Conservation (phyloP, 1,140 invertebrate species). For the Anadara kagoshimensis region DNA sequence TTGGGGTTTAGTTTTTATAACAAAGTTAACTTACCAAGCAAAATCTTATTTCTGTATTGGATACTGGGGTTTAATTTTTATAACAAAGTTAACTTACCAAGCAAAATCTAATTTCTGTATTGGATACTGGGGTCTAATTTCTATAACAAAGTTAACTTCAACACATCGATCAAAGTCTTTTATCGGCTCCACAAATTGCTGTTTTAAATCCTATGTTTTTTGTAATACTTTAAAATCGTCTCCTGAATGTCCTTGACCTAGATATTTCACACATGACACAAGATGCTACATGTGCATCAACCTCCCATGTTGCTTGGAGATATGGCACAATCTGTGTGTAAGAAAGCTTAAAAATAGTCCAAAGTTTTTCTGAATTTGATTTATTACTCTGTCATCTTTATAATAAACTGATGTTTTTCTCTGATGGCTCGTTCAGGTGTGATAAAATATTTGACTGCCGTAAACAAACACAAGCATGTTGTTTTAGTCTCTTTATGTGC, state of each 20-base stretch:
- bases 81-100: conserved; percentile 46
- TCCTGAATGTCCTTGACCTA: conserved; percentile 37
- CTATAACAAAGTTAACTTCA: conserved; percentile 46
- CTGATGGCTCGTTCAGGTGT: too few relatives aligned
- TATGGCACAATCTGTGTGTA: conserved; percentile 33
- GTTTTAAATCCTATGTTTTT: conserved; percentile 25
- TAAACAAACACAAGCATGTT: too few relatives aligned
- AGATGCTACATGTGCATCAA: conserved; percentile 53
- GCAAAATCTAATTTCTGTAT: conserved; percentile 55
- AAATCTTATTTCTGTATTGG: too few relatives aligned
- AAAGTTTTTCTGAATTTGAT: too few relatives aligned
- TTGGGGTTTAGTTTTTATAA: too few relatives aligned
- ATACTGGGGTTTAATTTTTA: too few relatives aligned
- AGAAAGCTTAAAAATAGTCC: too few relatives aligned
- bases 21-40: too few relatives aligned
- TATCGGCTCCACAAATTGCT: conserved; percentile 12
- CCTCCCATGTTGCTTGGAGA: conserved; percentile 17
- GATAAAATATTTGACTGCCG: too few relatives aligned
- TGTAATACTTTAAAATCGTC: conserved; percentile 40
- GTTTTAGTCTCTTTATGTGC: too few relatives aligned
- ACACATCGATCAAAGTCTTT: conserved; percentile 35
- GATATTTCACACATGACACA: conserved; percentile 38
- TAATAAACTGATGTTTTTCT: too few relatives aligned
- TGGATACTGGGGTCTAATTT: conserved; percentile 52
- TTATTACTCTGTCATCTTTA: too few relatives aligned